Evolutionary conservation across 2,888 invertebrate genomes (phyloP).

Genomic region (Busseola fusca): DNA sequence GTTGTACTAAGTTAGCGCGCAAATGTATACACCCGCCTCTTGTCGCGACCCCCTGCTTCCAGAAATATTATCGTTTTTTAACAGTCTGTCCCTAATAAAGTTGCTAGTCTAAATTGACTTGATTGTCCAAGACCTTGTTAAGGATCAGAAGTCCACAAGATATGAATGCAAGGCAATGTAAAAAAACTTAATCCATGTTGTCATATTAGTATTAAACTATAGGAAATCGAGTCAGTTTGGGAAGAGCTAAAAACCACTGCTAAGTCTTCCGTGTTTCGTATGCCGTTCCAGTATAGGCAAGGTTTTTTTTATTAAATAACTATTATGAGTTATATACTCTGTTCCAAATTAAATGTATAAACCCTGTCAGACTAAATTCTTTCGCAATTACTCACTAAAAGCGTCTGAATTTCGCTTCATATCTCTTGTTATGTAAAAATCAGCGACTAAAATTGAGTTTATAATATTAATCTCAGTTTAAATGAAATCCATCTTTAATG

Average conservation of each 20-base stretch:
- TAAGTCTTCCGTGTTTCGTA: constrained; percentile 23
- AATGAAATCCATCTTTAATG: background rate
- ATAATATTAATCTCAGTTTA: background rate
- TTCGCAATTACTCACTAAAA: background rate
- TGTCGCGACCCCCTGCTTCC: constrained; percentile 50
- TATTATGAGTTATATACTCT: background rate
- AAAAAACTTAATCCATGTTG: background rate
- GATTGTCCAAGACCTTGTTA: background rate
- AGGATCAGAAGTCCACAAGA: background rate
- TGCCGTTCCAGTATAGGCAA: constrained; percentile 1
- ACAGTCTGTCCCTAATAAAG: constrained; percentile 14
- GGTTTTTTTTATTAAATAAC: constrained; percentile 3
- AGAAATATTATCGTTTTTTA: constrained; percentile 16
- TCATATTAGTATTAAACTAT: background rate
- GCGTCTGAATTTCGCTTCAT: background rate
- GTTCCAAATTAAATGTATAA: background rate
- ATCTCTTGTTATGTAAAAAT: background rate
- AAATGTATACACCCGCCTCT: constrained; percentile 45
- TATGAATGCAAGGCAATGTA: background rate
- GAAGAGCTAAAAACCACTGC: constrained; percentile 1
- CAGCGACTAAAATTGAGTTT: background rate
- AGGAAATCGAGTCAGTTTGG: constrained; percentile 41
- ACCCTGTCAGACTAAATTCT: background rate
- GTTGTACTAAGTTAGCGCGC: constrained; percentile 38
- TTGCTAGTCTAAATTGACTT: constrained; percentile 28